Percentiles rank a stretch among this genome's conserved stretches.
Evolutionary conservation across 2,113 vertebrate species (phyloP).

Genomic region (Vulpes vulpes): DNA sequence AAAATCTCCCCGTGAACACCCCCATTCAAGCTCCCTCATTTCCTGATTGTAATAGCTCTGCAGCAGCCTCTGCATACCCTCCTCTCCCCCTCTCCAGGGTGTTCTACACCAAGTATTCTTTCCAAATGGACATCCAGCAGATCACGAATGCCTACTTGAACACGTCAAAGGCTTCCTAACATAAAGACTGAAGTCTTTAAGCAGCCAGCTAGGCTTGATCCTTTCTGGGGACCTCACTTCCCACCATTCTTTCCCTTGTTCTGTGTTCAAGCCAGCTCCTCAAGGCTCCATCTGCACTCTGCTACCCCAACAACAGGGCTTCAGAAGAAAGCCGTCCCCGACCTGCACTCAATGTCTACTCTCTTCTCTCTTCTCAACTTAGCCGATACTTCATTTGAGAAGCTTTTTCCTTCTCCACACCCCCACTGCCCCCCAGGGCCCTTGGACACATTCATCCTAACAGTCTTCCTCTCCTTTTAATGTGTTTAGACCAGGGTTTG

Average conservation of each 20-base stretch:
- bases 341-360: no score
- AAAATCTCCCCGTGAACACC: neutral
- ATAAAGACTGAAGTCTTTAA: neutral
- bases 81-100: no score
- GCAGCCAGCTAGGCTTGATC: neutral
- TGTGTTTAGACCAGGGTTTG: no score
- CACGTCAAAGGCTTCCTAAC: neutral
- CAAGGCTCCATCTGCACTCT: fast-evolving
- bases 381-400: neutral
- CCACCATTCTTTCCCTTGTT: neutral
- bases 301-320: neutral
- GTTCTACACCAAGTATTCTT: neutral
- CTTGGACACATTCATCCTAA: no score
- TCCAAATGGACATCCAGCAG: neutral
- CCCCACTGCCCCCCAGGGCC: no score
- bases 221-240: neutral
- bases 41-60: no score
- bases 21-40: neutral
- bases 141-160: fast-evolving
- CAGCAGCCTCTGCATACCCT: fast-evolving
- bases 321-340: fast-evolving
- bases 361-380: neutral
- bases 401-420: no score
- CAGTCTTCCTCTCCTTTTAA: neutral
- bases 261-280: neutral